Base-by-base conservation (phyloP, 2,113 vertebrate genomes). In the Brachirus orientalis region DNA sequence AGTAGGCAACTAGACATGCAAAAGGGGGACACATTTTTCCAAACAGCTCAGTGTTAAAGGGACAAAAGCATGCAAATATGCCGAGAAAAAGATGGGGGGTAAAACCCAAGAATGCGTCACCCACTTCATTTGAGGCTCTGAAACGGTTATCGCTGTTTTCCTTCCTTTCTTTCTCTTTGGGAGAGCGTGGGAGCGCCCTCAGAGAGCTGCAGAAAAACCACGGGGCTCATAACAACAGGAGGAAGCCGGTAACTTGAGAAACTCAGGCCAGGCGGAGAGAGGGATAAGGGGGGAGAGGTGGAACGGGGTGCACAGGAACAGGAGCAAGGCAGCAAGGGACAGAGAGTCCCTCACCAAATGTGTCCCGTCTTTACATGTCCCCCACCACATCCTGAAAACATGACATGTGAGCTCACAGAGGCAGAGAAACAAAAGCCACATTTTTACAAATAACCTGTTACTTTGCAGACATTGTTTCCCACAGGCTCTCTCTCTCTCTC, bases 201-300 rank as follows among this genome's bases (percentile, higher is more conserved):
- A 35, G 64, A 86, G 60, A 20, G 33, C 77, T 71, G 83, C 72
- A 80, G 16, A 91, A 69, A 88, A 88, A 89, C 87, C 89, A 69
- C 86, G 75, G 89, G 79, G 82, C 85, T 89, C 88, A 79, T 72
- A 92, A 91, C 91, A 92, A 92, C 92, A 87, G 86, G 88, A 93
- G 88, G 90, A 92, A 91, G 85, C 87, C 77, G 84, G 91, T 91
- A 91, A 92, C 87, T 84, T 79, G 88, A 92, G 88, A 80, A 83
- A 78, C 74, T 79, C 62, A 36, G 69, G 65, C 71, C 58, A 45
- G 80, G 69, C 41, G 40, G 47, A 80, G 63, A 63, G 66, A 57
- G 59, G 63, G 58, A 64, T 14, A 61, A 13, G 54, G 52, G 69
- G 70, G 48, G 13, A 73, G 62, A 61, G 47, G 41, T 38, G 46